Conservation (phyloP, 1,140 invertebrate genomes). For the Bombus huntii region DNA sequence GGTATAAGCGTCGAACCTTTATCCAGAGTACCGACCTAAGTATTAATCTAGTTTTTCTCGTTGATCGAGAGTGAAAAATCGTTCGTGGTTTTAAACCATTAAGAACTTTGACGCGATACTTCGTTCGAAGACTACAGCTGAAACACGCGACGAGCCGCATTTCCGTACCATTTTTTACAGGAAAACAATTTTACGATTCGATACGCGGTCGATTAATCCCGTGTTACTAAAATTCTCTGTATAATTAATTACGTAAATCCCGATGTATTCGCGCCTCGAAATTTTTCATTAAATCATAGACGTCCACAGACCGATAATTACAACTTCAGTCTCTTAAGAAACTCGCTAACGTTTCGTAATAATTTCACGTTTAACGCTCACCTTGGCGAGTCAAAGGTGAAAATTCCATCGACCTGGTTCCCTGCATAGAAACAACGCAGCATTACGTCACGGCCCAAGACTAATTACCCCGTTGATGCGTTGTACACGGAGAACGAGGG, state of each 20-base stretch:
- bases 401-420: neutral
- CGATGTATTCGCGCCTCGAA: too few species aligned
- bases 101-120: neutral
- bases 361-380: neutral
- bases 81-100: too few species aligned
- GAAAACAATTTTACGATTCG: neutral
- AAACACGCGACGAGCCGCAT: neutral
- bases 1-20: neutral
- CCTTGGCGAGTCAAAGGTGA: neutral
- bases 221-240: neutral
- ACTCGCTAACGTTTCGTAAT: neutral
- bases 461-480: conserved; percentile 6
- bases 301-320: too few species aligned
- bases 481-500: neutral
- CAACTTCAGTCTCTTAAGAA: neutral
- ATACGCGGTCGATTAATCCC: neutral
- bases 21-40: too few species aligned
- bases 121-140: neutral
- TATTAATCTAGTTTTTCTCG: too few species aligned
- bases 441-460: neutral
- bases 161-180: neutral
- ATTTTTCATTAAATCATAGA: too few species aligned
- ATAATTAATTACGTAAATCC: neutral
- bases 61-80: too few species aligned
- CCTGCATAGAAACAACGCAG: neutral